Percentiles rank a stretch among this genome's conserved stretches.
These are phyloP conservation scores for Contarinia nasturtii DNA, from an alignment of 1,140 invertebrate genomes.

Conservation along the genomic window DNA sequence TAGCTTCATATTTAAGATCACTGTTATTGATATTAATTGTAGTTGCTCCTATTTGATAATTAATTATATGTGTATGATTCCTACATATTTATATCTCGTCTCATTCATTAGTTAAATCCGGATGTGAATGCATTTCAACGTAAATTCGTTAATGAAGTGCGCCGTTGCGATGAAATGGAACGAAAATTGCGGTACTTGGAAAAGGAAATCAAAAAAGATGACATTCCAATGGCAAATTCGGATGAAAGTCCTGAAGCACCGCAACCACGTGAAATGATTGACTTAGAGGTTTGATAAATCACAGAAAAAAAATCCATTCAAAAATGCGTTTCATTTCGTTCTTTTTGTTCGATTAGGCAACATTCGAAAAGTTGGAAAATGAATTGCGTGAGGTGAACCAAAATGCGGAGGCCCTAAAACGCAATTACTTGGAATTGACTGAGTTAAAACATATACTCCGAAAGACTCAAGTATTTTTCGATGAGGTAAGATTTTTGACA, in stretches of 20 bases:
- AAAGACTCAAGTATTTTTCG: constrained; percentile 95
- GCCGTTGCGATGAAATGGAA: constrained; percentile 92
- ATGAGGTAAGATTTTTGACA: constrained; percentile 56
- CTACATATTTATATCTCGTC: too few species aligned
- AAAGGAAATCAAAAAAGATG: constrained; percentile 96
- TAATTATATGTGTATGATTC: too few species aligned
- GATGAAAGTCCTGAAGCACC: constrained; percentile 97
- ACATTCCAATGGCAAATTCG: constrained; percentile 89
- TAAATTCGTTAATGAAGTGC: constrained; percentile 88
- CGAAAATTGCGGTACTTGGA: constrained; percentile 87
- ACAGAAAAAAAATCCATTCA: neutral
- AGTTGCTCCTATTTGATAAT: too few species aligned
- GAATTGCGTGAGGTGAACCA: constrained; percentile 93
- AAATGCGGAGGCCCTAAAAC: constrained; percentile 90
- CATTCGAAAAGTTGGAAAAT: constrained; percentile 89
- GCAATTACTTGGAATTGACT: constrained; percentile 88
- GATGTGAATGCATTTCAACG: constrained; percentile 91
- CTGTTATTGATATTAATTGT: neutral
- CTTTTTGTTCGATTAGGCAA: constrained; percentile 41
- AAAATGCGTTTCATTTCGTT: constrained; percentile 1
- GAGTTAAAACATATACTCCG: constrained; percentile 90
- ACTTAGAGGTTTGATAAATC: constrained; percentile 67
- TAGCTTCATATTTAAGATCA: neutral
- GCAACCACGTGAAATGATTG: constrained; percentile 96
- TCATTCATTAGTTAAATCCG: constrained; percentile 54